Evolutionary conservation across 2,888 invertebrate genomes (phyloP).

Genomic region (Eudasyphora cyanicolor): DNA sequence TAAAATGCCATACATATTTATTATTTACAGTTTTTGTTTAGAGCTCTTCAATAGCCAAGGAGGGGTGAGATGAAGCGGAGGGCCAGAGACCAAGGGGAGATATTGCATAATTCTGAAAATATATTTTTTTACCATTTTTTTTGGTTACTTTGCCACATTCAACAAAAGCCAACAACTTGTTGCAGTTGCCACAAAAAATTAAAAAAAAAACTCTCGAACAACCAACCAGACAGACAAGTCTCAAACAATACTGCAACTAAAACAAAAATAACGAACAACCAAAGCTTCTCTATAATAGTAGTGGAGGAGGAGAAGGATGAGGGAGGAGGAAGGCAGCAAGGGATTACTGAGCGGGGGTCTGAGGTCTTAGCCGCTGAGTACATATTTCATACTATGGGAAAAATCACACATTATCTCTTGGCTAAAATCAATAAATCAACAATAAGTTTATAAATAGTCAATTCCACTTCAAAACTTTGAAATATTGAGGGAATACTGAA

Average conservation of each 20-base stretch:
- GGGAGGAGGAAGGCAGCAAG: no score
- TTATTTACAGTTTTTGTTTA: slow-evolving; percentile 21
- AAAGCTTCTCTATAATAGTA: no score
- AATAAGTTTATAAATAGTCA: slow-evolving; percentile 37
- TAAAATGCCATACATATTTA: slow-evolving; percentile 40
- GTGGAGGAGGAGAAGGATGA: background rate
- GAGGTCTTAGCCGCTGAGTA: background rate
- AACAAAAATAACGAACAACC: background rate
- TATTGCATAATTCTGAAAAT: slow-evolving; percentile 35
- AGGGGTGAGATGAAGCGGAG: no score
- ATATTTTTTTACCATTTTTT: background rate
- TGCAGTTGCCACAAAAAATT: slow-evolving; percentile 51
- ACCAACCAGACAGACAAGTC: background rate
- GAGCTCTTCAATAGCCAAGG: background rate
- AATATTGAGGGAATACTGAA: background rate
- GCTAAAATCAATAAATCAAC: slow-evolving; percentile 76
- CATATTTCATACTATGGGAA: slow-evolving; percentile 71
- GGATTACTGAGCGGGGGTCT: no score
- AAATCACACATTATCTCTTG: slow-evolving; percentile 77
- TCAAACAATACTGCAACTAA: slow-evolving; percentile 14
- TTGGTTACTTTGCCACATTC: slow-evolving; percentile 9
- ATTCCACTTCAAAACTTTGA: slow-evolving; percentile 16
- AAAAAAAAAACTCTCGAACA: background rate
- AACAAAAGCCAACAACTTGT: slow-evolving; percentile 57
- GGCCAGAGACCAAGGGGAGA: background rate